These are phyloP conservation scores for Psittacula cyanocephala DNA, from an alignment of 2,113 vertebrate genomes.

Conservation along the genomic window DNA sequence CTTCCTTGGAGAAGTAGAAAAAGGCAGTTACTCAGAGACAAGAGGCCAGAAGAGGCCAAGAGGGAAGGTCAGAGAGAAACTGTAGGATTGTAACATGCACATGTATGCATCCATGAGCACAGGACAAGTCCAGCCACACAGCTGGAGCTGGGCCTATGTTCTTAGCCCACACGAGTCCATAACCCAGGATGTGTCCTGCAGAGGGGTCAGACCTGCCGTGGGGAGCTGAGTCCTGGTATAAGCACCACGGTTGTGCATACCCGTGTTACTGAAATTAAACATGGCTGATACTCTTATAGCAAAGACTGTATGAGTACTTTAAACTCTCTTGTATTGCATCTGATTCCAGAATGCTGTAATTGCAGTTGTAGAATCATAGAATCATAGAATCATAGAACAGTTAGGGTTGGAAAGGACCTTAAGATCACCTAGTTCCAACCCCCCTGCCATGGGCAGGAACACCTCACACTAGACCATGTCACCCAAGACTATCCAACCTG, in stretches of 20 bases:
- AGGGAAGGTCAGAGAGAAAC: background rate
- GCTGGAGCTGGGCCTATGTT: background rate
- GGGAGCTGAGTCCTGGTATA: background rate
- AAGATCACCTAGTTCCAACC: no score
- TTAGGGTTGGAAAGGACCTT: no score
- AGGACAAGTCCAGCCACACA: background rate
- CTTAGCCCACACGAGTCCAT: background rate
- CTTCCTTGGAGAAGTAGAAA: background rate
- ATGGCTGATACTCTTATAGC: background rate
- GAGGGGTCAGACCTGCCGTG: fast-evolving
- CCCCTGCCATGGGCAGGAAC: no score
- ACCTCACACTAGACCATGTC: no score
- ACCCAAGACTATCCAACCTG: no score
- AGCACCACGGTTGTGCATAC: background rate
- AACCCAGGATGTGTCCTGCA: background rate
- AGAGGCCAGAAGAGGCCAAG: background rate
- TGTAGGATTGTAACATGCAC: background rate
- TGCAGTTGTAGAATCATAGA: background rate
- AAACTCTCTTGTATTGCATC: background rate
- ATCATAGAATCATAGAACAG: no score
- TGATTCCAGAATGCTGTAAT: background rate
- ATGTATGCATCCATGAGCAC: fast-evolving
- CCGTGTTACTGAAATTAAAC: background rate
- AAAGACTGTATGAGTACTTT: background rate
- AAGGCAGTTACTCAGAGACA: background rate